A percentile compares a stretch with the other conserved stretches of the same genome.
These are phyloP conservation scores for Micromussa lordhowensis DNA, from an alignment of 92 coral and sea anemone genomes.

Conservation along the genomic window DNA sequence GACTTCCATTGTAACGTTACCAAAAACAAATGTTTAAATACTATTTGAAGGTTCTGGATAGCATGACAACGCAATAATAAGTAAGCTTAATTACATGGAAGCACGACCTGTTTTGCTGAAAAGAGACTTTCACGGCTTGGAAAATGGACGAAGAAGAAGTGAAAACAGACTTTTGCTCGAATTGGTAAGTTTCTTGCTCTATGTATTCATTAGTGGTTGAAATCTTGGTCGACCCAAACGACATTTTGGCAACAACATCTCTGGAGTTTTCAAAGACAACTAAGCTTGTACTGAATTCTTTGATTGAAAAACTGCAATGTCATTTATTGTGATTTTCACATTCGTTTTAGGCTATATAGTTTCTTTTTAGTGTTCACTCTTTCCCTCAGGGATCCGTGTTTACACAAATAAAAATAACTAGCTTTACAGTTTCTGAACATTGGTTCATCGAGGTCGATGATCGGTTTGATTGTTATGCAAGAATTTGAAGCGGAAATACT, in stretches of 20 bases:
- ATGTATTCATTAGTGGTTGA: background rate
- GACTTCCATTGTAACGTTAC: conserved; percentile 8
- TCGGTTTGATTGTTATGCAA: background rate
- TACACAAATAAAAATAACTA: background rate
- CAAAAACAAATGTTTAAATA: background rate
- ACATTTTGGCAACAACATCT: background rate
- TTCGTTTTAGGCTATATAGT: background rate
- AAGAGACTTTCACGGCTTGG: background rate
- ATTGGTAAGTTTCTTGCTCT: conserved; percentile 50
- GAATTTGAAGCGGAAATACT: background rate
- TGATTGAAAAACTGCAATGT: conserved; percentile 29
- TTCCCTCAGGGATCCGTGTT: background rate
- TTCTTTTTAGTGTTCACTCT: background rate
- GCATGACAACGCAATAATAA: background rate
- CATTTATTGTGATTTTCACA: background rate
- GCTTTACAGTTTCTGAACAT: background rate
- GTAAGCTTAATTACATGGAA: background rate
- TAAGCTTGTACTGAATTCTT: background rate
- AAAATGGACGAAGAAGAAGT: conserved; percentile 43
- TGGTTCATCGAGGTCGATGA: background rate
- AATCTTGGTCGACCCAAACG: background rate
- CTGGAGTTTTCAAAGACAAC: background rate
- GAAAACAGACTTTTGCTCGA: conserved; percentile 46
- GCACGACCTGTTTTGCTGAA: background rate
- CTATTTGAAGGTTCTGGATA: background rate